Percentiles rank a stretch among this genome's conserved stretches.
Conservation (phyloP, 2,797 vertebrate genomes). For the Melopsittacus undulatus region DNA sequence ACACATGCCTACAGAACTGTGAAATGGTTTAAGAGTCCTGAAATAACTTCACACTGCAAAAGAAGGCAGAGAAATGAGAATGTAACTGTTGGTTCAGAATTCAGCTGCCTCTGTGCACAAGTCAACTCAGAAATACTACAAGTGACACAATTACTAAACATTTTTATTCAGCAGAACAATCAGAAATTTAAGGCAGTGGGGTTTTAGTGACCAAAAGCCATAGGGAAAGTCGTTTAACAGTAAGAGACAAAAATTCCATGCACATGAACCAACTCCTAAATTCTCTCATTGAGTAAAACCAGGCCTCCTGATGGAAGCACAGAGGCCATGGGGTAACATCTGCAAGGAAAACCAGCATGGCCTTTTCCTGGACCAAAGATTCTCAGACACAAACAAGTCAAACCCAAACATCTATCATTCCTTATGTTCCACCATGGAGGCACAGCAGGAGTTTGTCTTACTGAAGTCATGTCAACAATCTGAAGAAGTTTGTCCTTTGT, state of each 20-base stretch:
- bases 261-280: not conserved
- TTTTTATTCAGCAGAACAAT: not conserved
- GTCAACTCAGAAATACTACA: not conserved
- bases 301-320: not conserved
- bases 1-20: not conserved
- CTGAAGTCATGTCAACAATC: not conserved
- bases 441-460: not conserved
- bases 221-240: not conserved
- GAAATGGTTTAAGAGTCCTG: not conserved
- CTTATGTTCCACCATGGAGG: not conserved
- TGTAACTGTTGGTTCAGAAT: not conserved
- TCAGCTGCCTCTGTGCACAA: not conserved
- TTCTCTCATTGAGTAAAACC: not conserved
- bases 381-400: not conserved
- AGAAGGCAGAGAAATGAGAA: not conserved
- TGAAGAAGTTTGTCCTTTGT: not conserved
- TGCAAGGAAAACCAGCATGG: not conserved
- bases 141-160: not conserved
- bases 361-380: not conserved
- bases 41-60: not conserved
- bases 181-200: not conserved
- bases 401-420: not conserved
- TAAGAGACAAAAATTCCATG: not conserved
- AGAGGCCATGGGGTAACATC: not conserved
- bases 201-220: not conserved